These are phyloP conservation scores for Drosophila subobscura DNA, from an alignment of 1,140 invertebrate genomes.

Conservation along the genomic window DNA sequence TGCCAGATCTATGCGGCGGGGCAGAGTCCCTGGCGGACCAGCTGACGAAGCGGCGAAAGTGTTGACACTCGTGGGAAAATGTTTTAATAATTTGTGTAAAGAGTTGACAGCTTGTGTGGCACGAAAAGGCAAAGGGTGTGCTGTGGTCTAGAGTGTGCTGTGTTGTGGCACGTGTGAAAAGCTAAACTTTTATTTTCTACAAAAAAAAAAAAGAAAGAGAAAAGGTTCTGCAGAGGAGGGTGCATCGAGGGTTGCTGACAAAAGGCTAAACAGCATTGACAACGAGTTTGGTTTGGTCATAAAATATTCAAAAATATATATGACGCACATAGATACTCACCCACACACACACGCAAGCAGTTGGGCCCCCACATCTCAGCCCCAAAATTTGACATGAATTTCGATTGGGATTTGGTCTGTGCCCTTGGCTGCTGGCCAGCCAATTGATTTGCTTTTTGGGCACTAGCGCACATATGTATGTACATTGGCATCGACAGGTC, in stretches of 20 bases:
- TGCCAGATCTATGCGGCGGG: constrained; percentile 26
- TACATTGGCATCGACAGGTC: constrained; percentile 12
- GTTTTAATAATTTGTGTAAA: constrained; percentile 81
- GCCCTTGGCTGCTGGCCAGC: constrained; percentile 9
- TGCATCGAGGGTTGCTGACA: constrained; percentile 13
- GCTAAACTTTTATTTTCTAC: constrained; percentile 66
- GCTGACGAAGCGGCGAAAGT: constrained; percentile 54
- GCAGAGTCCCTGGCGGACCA: constrained; percentile 32
- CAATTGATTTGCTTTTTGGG: constrained; percentile 51
- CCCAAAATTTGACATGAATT: constrained; percentile 42
- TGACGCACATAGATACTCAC: constrained; percentile 12
- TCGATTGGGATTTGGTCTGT: constrained; percentile 44
- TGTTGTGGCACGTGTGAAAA: constrained; percentile 52
- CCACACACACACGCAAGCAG: not conserved
- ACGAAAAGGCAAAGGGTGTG: constrained; percentile 16
- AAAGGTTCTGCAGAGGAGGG: not conserved
- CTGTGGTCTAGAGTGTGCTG: no score
- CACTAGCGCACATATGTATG: not conserved
- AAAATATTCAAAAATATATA: constrained; percentile 70
- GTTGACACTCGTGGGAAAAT: constrained; percentile 81
- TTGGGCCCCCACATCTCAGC: not conserved
- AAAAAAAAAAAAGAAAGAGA: constrained; percentile 14
- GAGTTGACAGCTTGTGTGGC: constrained; percentile 65
- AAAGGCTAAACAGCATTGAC: constrained; percentile 41
- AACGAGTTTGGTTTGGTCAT: constrained; percentile 46